A percentile compares a stretch with the other conserved stretches of the same genome.
Evolutionary conservation across 2,888 invertebrate species (phyloP).

Genomic region (Tetranychus piercei): DNA sequence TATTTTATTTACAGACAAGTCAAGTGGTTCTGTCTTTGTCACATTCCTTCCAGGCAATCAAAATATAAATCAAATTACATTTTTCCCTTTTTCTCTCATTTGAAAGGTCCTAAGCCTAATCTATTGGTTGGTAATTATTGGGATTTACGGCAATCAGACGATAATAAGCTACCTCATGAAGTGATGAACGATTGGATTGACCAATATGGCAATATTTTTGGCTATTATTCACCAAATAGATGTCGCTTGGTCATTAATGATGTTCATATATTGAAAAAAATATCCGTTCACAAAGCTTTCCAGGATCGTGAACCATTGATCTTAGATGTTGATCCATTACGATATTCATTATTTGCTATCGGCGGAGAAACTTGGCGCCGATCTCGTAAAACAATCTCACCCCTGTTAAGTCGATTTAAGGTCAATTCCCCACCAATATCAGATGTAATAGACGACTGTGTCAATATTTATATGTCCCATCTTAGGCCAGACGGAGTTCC

Average conservation of each 20-base stretch:
- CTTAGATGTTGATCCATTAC: constrained; percentile 10
- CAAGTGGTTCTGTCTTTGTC: too few species aligned
- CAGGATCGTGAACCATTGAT: constrained; percentile 11
- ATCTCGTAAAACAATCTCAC: constrained; percentile 15
- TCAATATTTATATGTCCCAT: neutral
- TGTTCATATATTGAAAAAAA: constrained; percentile 13
- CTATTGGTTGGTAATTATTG: constrained; percentile 16
- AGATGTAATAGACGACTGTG: neutral
- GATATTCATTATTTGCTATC: constrained; percentile 12
- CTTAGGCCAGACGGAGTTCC: neutral
- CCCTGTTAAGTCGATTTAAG: constrained; percentile 13
- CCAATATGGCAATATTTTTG: constrained; percentile 21
- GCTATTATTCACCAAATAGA: constrained; percentile 19
- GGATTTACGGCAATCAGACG: neutral
- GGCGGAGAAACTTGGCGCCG: constrained; percentile 16
- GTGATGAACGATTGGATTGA: constrained; percentile 17
- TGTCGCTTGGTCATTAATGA: constrained; percentile 16
- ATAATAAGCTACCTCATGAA: neutral
- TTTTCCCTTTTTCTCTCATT: too few species aligned
- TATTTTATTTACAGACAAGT: too few species aligned
- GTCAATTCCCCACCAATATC: neutral
- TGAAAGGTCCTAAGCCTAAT: constrained; percentile 14
- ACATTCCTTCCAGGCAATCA: too few species aligned
- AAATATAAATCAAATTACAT: too few species aligned
- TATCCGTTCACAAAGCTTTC: constrained; percentile 15